Evolutionary conservation across 1,140 invertebrate genomes (phyloP).

Genomic region (Bacillus rossius): DNA sequence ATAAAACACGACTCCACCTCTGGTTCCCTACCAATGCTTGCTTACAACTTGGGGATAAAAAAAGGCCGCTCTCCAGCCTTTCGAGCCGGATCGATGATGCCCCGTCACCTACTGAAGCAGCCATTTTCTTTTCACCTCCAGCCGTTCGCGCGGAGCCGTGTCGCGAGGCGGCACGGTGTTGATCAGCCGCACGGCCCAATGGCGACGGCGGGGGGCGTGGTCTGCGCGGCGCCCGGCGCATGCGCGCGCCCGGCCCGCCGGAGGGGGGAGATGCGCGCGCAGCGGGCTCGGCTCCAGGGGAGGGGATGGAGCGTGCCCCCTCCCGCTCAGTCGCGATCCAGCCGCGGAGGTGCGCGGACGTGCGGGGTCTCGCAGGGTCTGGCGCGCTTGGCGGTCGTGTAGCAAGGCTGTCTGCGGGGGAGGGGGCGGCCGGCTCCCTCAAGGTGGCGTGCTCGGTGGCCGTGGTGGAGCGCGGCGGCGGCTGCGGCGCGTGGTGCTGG

Average conservation of each 20-base stretch:
- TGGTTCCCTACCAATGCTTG: no score
- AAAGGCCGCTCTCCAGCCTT: no score
- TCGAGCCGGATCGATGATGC: no score
- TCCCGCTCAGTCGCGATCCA: background rate
- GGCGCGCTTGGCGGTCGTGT: background rate
- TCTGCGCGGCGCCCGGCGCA: slow-evolving; percentile 9
- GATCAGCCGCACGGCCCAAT: slow-evolving; percentile 37
- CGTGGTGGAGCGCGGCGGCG: slow-evolving; percentile 1
- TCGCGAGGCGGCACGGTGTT: slow-evolving; percentile 24
- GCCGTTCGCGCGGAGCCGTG: slow-evolving; percentile 27
- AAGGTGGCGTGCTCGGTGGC: slow-evolving; percentile 1
- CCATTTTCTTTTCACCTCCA: slow-evolving; percentile 2
- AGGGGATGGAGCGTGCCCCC: background rate
- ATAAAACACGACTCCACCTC: no score
- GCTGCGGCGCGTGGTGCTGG: background rate
- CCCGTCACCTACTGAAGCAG: background rate
- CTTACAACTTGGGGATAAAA: no score
- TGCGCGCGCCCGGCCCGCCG: slow-evolving; percentile 1
- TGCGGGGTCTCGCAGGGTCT: background rate
- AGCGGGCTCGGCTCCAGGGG: background rate
- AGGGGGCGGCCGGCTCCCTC: slow-evolving; percentile 16
- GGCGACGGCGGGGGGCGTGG: slow-evolving; percentile 36
- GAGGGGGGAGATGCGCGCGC: slow-evolving; percentile 2
- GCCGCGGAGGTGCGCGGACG: background rate
- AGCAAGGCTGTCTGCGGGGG: background rate